Conservation (phyloP, 2,888 invertebrate species). For the Eucera pruinosa region DNA sequence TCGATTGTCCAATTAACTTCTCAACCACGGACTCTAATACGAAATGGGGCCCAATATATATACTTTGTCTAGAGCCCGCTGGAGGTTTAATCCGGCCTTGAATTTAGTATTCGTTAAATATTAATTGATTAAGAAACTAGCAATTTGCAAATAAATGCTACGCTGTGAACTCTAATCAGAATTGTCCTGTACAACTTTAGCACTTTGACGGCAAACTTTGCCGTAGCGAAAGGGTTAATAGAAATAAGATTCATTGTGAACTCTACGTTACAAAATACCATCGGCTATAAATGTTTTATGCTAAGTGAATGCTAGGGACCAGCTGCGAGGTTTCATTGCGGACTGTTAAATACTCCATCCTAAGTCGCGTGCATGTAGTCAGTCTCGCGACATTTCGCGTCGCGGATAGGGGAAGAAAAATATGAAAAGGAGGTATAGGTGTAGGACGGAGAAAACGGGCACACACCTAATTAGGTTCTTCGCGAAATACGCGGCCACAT, state of each 20-base stretch:
- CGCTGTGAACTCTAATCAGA: too few species aligned
- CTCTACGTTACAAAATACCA: neutral
- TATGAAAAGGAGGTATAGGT: slow-evolving; percentile 5
- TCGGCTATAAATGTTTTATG: neutral
- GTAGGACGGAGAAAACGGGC: slow-evolving; percentile 17
- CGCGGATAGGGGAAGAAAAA: neutral
- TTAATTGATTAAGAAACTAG: too few species aligned
- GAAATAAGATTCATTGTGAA: too few species aligned
- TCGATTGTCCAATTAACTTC: neutral
- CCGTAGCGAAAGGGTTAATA: too few species aligned
- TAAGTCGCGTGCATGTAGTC: slow-evolving; percentile 42
- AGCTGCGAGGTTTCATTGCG: slow-evolving; percentile 41
- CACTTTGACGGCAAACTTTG: too few species aligned
- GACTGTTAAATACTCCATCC: slow-evolving; percentile 32
- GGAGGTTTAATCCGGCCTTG: too few species aligned
- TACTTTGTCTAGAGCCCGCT: too few species aligned
- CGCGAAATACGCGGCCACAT: slow-evolving; percentile 52
- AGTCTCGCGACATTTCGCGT: slow-evolving; percentile 43
- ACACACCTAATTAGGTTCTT: slow-evolving; percentile 56
- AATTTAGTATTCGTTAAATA: too few species aligned
- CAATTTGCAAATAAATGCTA: too few species aligned
- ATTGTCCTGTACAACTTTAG: too few species aligned
- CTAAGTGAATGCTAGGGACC: slow-evolving; percentile 19
- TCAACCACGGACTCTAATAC: neutral
- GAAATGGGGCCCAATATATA: too few species aligned